Evolutionary conservation across 2,888 invertebrate species (phyloP).

Genomic region (Euzophera pinguis): DNA sequence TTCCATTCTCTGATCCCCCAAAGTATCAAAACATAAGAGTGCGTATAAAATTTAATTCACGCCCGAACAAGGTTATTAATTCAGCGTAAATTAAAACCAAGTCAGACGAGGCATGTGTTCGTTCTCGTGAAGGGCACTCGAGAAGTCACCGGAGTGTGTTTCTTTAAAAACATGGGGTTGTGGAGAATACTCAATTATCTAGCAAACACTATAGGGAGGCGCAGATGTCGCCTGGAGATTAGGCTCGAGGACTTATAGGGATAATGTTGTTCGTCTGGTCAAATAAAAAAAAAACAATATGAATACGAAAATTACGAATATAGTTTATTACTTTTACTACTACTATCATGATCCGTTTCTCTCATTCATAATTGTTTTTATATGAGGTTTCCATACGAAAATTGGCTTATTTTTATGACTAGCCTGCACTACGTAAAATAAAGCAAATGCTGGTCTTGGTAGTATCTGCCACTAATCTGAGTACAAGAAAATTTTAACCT

Average conservation of each 20-base stretch:
- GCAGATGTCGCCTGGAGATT: slow-evolving; percentile 1
- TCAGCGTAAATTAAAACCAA: slow-evolving; percentile 35
- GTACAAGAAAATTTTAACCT: too few species aligned
- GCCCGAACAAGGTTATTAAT: slow-evolving; percentile 3
- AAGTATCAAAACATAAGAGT: too few species aligned
- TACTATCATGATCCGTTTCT: too few species aligned
- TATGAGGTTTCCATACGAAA: too few species aligned
- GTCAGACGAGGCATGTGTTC: slow-evolving; percentile 52
- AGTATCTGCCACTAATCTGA: too few species aligned
- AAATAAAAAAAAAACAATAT: background rate
- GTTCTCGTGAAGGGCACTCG: slow-evolving; percentile 35
- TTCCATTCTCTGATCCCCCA: too few species aligned
- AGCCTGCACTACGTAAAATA: too few species aligned
- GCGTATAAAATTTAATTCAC: background rate
- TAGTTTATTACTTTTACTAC: too few species aligned
- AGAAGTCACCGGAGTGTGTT: slow-evolving; percentile 49
- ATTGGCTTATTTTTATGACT: too few species aligned
- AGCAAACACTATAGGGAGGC: slow-evolving; percentile 50
- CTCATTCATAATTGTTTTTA: too few species aligned
- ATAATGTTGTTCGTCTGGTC: background rate
- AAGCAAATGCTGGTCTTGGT: too few species aligned
- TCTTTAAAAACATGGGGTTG: slow-evolving; percentile 54
- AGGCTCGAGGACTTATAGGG: background rate
- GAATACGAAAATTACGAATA: too few species aligned
- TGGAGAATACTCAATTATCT: slow-evolving; percentile 61